Evolutionary conservation across 2,797 vertebrate species (phyloP).

Genomic region (Argentina silus): DNA sequence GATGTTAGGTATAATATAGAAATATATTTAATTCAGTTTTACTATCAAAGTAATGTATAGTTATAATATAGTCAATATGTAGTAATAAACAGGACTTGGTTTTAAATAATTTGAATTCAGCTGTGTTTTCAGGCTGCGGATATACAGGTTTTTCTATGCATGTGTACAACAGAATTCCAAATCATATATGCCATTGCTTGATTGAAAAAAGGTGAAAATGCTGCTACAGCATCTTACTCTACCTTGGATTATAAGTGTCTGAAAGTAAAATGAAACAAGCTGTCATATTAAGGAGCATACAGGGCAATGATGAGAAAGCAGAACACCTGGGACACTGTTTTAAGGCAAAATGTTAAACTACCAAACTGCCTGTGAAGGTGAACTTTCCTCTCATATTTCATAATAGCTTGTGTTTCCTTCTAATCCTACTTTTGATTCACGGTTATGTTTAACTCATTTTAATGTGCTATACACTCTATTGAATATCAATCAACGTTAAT

Average conservation of each 20-base stretch:
- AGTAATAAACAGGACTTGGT: background rate
- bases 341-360: background rate
- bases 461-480: conserved; percentile 70
- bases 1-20: background rate
- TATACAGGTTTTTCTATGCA: too few relatives aligned
- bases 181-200: too few relatives aligned
- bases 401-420: background rate
- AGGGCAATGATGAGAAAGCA: background rate
- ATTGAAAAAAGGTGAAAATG: too few relatives aligned
- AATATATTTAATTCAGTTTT: background rate
- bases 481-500: conserved; percentile 72
- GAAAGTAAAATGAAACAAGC: background rate
- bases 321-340: too few relatives aligned
- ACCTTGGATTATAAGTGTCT: too few relatives aligned
- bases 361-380: conserved; percentile 41
- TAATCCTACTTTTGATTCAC: conserved; percentile 56
- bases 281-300: background rate
- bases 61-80: background rate
- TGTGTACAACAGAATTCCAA: too few relatives aligned
- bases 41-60: background rate
- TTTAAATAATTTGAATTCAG: background rate
- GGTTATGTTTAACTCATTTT: conserved; percentile 57
- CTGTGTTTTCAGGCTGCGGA: too few relatives aligned
- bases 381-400: conserved; percentile 33
- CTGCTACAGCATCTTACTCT: too few relatives aligned